Conservation (phyloP, 2,797 vertebrate species). For the Enteromius trimaculatus region DNA sequence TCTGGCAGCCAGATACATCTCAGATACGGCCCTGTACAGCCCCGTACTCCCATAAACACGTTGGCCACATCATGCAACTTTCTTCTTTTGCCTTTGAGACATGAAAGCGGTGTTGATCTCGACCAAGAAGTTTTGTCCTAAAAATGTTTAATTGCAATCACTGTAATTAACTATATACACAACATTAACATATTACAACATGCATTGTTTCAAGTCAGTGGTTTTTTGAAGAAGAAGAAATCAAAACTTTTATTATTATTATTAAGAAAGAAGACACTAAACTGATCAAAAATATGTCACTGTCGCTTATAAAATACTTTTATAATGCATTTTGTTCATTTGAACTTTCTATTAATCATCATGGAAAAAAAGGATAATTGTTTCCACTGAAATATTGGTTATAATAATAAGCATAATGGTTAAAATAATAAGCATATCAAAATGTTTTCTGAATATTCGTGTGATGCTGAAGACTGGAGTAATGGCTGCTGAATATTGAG, state of each 20-base stretch:
- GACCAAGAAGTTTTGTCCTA: not conserved
- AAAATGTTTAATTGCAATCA: not conserved
- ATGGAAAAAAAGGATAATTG: not conserved
- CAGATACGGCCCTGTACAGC: slow-evolving; percentile 11
- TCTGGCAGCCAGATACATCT: slow-evolving; percentile 36
- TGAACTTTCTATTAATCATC: not conserved
- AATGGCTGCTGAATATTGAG: not conserved
- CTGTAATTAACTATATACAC: not conserved
- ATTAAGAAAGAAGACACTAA: not conserved
- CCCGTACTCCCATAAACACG: slow-evolving; percentile 15
- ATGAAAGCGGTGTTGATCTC: slow-evolving; percentile 1
- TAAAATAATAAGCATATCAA: not conserved
- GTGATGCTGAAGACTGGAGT: not conserved
- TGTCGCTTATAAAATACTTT: not conserved
- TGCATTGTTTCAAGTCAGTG: not conserved
- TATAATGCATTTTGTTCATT: not conserved
- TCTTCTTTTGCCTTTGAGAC: not conserved
- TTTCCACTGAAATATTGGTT: not conserved
- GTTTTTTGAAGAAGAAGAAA: not conserved
- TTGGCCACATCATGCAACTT: slow-evolving; percentile 14
- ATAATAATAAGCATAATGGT: not conserved
- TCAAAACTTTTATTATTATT: not conserved
- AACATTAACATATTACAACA: not conserved
- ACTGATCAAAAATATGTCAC: not conserved
- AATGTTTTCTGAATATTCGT: not conserved